Percentiles rank a stretch among this genome's conserved stretches.
Conservation (phyloP, 2,113 vertebrate genomes). For the Calidris pugnax region DNA sequence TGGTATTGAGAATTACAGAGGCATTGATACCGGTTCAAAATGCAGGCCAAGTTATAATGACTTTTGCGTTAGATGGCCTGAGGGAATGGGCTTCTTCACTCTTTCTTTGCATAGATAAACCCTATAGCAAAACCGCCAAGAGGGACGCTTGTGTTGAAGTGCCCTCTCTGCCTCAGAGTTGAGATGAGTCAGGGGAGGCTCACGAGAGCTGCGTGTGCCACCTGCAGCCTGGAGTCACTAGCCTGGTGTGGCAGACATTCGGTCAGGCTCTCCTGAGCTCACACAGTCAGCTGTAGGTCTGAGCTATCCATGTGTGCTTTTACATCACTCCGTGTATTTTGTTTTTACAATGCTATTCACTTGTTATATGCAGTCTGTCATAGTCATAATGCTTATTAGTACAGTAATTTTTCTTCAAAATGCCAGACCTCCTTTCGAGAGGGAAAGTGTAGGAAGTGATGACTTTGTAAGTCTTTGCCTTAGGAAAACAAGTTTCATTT, state of each 20-base stretch:
- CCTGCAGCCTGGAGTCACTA: not conserved
- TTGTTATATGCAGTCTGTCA: not conserved
- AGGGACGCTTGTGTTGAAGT: not conserved
- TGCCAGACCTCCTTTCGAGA: not conserved
- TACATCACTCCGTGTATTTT: not conserved
- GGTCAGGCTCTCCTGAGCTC: not conserved
- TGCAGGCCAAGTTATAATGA: not conserved
- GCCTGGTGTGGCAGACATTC: rapidly evolving
- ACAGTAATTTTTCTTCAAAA: not conserved
- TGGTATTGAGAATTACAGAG: not conserved
- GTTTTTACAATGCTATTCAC: not conserved
- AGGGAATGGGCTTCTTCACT: not conserved
- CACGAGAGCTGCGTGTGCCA: not conserved
- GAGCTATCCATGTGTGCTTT: not conserved
- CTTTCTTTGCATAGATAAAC: not conserved
- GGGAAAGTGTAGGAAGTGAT: not conserved
- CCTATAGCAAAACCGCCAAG: not conserved
- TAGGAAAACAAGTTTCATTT: not conserved
- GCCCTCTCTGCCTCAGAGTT: not conserved
- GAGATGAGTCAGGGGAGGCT: not conserved
- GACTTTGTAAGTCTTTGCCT: not conserved
- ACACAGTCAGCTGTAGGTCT: not conserved
- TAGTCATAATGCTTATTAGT: not conserved
- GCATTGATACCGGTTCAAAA: not conserved
- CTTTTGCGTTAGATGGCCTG: not conserved